Percentiles rank a stretch among this genome's conserved stretches.
phyloP scores from a whole-genome alignment of 2,113 vertebrate genomes.

The Phainopepla nitens region DNA sequence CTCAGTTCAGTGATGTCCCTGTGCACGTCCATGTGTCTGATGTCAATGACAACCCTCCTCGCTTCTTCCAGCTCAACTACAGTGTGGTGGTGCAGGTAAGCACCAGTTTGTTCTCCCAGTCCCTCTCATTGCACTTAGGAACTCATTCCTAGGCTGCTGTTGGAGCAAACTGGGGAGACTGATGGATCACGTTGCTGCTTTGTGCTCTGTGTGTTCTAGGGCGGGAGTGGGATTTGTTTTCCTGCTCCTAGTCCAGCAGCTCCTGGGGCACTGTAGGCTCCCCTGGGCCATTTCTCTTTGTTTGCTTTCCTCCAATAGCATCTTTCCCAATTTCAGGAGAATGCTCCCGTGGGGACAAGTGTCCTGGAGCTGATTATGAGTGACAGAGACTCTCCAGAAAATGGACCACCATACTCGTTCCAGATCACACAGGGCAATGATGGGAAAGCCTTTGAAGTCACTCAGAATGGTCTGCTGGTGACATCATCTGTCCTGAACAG shows the following conservation, averaged over 20 bases:
- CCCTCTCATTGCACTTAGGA: background rate
- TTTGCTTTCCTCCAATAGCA: background rate
- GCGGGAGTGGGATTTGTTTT: background rate
- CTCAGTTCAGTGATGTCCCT: conserved; percentile 78
- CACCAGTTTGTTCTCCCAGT: background rate
- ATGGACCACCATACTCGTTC: conserved; percentile 89
- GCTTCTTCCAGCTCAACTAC: conserved; percentile 91
- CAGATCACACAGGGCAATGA: conserved; percentile 86
- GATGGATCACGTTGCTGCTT: background rate
- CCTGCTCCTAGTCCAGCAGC: background rate
- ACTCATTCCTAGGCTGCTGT: background rate
- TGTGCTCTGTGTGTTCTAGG: background rate
- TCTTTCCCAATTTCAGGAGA: conserved; percentile 77
- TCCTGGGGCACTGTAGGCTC: background rate
- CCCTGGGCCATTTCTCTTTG: background rate
- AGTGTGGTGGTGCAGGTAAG: conserved; percentile 86
- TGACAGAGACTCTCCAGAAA: conserved; percentile 88
- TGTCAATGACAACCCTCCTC: conserved; percentile 91
- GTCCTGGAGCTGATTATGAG: conserved; percentile 87
- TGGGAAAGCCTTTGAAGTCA: conserved; percentile 83
- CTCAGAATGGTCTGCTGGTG: conserved; percentile 86
- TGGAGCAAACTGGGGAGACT: background rate
- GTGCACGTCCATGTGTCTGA: conserved; percentile 81
- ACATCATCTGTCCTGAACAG: conserved; percentile 77
- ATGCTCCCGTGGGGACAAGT: conserved; percentile 79